phyloP scores from a whole-genome alignment of 2,888 invertebrate species.

The Cloeon dipterum region DNA sequence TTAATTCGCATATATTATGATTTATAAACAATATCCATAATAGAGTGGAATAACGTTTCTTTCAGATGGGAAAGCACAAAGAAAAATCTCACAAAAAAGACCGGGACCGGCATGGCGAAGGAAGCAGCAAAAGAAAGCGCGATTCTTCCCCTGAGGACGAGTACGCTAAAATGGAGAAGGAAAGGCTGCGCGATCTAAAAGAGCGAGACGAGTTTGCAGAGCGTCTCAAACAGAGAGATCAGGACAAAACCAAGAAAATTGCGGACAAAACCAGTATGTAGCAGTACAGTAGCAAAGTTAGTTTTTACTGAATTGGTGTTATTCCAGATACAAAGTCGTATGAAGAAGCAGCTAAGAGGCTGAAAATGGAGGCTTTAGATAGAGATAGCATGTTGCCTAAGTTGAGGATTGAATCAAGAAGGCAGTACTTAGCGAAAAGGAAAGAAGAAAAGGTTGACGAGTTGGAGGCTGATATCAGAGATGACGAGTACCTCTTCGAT shows the following conservation, averaged over 20 bases:
- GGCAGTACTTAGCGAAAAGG: slow-evolving; percentile 85
- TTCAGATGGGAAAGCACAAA: slow-evolving; percentile 1
- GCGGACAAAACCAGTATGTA: slow-evolving; percentile 22
- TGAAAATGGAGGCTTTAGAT: slow-evolving; percentile 71
- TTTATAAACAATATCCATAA: too few relatives aligned
- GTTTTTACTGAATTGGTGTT: neutral
- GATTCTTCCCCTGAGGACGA: slow-evolving; percentile 4
- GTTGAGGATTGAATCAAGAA: slow-evolving; percentile 69
- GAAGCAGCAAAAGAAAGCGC: neutral
- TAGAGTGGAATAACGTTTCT: too few relatives aligned
- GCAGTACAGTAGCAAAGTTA: too few relatives aligned
- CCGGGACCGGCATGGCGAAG: neutral
- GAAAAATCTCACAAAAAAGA: neutral
- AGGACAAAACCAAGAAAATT: slow-evolving; percentile 63
- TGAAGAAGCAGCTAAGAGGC: slow-evolving; percentile 67
- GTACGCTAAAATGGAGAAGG: slow-evolving; percentile 35
- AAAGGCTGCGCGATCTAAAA: slow-evolving; percentile 56
- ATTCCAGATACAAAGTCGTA: slow-evolving; percentile 5
- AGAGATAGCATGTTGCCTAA: slow-evolving; percentile 70
- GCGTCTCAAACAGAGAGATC: slow-evolving; percentile 71
- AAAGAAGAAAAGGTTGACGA: slow-evolving; percentile 92
- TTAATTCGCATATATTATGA: too few relatives aligned
- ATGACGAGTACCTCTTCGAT: slow-evolving; percentile 89
- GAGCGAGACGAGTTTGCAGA: slow-evolving; percentile 89
- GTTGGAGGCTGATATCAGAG: slow-evolving; percentile 79